These are phyloP conservation scores for Mesorhabditis spiculigera DNA, from an alignment of 2,888 invertebrate genomes.

Conservation along the genomic window DNA sequence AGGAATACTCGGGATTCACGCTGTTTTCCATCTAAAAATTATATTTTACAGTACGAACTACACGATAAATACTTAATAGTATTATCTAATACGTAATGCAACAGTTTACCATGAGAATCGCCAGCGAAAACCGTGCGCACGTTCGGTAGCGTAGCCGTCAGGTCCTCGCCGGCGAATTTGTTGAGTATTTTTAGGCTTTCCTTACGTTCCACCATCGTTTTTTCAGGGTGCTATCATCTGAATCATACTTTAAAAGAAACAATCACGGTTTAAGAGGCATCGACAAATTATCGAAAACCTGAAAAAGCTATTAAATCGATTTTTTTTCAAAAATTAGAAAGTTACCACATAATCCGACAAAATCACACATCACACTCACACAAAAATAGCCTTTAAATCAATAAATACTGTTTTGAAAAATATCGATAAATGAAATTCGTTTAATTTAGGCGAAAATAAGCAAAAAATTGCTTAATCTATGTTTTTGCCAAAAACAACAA, in stretches of 20 bases:
- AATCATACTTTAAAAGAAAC: neutral
- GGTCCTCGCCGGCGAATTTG: neutral
- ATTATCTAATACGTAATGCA: neutral
- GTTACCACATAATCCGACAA: too few relatives aligned
- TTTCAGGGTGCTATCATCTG: neutral
- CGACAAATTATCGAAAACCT: neutral
- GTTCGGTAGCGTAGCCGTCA: neutral
- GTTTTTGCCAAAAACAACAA: neutral
- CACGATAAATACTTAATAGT: neutral
- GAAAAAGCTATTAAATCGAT: neutral
- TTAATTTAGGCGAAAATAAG: neutral
- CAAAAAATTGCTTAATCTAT: neutral
- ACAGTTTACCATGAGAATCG: neutral
- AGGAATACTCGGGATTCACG: constrained; percentile 36
- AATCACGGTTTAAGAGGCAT: neutral
- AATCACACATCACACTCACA: neutral
- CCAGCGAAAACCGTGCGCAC: neutral
- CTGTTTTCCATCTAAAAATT: constrained; percentile 28
- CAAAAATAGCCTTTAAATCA: neutral
- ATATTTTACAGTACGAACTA: neutral
- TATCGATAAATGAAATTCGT: neutral
- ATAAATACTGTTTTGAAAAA: neutral
- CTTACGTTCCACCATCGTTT: neutral
- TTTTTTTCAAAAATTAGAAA: too few relatives aligned
- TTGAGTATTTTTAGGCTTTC: neutral